Percentiles rank a stretch among this genome's conserved stretches.
Evolutionary conservation across 37 sponge, comb jelly and placozoan species (phyloP).

Genomic region (Chondrilla cf. caribensis): DNA sequence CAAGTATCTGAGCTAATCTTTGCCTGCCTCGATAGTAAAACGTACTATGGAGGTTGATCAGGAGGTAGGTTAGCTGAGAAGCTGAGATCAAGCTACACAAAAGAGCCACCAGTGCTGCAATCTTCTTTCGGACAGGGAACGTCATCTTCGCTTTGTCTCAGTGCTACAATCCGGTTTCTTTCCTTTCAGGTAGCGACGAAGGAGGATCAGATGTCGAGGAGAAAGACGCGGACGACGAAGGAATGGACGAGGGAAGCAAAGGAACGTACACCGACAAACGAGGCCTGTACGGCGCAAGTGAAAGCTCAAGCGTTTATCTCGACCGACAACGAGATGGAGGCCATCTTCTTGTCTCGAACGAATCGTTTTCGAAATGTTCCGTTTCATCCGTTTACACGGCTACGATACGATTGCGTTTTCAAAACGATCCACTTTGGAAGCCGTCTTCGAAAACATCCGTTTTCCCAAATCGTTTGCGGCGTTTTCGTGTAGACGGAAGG

Average conservation of each 20-base stretch:
- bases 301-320: background rate
- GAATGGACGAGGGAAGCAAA: background rate
- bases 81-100: background rate
- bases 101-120: constrained; percentile 1
- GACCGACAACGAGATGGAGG: background rate
- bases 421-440: background rate
- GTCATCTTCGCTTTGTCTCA: constrained; percentile 9
- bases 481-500: no score
- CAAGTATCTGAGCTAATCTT: background rate
- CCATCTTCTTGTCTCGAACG: background rate
- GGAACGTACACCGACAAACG: background rate
- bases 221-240: background rate
- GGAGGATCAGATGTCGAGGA: background rate
- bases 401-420: background rate
- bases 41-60: background rate
- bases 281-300: background rate
- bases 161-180: background rate
- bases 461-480: no score
- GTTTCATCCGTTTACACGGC: background rate
- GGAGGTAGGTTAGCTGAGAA: constrained; percentile 7
- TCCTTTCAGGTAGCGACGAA: background rate
- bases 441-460: background rate
- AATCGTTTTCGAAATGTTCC: background rate
- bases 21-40: background rate
- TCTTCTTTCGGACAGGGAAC: background rate